Evolutionary conservation across 1,140 invertebrate species (phyloP).

Genomic region (Drosophila kepulauana): DNA sequence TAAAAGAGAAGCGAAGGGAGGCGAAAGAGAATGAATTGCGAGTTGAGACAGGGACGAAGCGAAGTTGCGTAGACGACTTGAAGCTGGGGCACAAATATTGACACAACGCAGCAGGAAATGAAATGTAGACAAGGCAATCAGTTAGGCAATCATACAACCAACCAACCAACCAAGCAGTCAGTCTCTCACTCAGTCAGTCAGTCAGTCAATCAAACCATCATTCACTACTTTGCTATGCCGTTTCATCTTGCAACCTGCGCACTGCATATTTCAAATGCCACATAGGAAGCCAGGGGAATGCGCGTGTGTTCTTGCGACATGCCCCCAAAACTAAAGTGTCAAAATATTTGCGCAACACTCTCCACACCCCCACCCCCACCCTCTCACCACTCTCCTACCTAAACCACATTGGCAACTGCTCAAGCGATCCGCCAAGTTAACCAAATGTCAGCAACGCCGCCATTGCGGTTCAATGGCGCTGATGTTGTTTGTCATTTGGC

Average conservation of each 20-base stretch:
- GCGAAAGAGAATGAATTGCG: background rate
- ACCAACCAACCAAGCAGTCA: slow-evolving; percentile 1
- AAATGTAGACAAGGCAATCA: slow-evolving; percentile 58
- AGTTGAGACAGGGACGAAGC: background rate
- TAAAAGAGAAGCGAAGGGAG: background rate
- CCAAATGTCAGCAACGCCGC: slow-evolving; percentile 65
- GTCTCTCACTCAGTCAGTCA: slow-evolving; percentile 4
- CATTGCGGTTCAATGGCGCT: slow-evolving; percentile 74
- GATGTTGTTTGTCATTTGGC: slow-evolving; percentile 71
- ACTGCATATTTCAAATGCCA: slow-evolving; percentile 62
- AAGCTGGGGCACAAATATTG: slow-evolving; percentile 50
- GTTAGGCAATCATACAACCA: slow-evolving; percentile 7
- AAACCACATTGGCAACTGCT: slow-evolving; percentile 3
- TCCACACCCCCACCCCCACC: no score
- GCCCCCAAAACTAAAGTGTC: slow-evolving; percentile 68
- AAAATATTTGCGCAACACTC: slow-evolving; percentile 72
- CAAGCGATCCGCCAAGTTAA: slow-evolving; percentile 29
- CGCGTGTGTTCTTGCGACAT: slow-evolving; percentile 44
- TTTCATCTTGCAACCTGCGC: slow-evolving; percentile 58
- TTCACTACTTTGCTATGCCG: slow-evolving; percentile 59
- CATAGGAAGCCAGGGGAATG: background rate
- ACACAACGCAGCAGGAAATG: slow-evolving; percentile 66
- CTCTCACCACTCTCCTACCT: background rate
- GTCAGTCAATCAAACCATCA: slow-evolving; percentile 14
- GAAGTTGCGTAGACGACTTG: slow-evolving; percentile 32